Evolutionary conservation across 2,113 vertebrate genomes (phyloP), one percentile per base, ranked within the genome.

Genomic region (Bungarus multicinctus): DNA sequence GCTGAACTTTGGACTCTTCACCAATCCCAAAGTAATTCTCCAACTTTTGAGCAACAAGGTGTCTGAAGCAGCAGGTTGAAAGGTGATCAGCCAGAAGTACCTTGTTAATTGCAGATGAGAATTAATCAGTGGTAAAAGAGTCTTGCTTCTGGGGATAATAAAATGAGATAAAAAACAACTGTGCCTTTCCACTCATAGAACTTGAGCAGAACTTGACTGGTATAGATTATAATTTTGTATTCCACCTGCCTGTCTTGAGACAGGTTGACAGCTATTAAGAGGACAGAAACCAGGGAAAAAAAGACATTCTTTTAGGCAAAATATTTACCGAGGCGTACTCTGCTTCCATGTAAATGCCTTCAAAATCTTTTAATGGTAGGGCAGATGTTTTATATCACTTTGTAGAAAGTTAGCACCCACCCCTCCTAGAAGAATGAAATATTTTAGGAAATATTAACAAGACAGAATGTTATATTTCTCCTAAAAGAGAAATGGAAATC

Each of bases 361-460:
- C 96, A 96, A 97, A 95, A 96, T 93, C 94, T 96, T 96, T 96
- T 97, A 95, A 96, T 96, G 54, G 92, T 95, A 91, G 96, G 95
- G 96, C 95, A 96, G 97, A 96, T 97, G 96, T 95, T 92, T 96
- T 95, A 90, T 96, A 92, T 43, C 85, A 54, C 95, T 57, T 23
- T 57, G 22, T 57, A 23, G 55, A 57, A 8, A 57, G 55, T 57
- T 57, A 57, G 55, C 55, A 57, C 0, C 6, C 55, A 25, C 22
- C 55, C 0, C 6, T 57, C 55, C 22, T 57, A 57, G 22, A 23
- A 57, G 22, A 57, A 57, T 57, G 22, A 57, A 23, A 8, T 23
- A 57, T 57, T 57, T 57, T 57, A 23, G 55, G 55, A 57, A 57
- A 57, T 57, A 57, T 57, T 57, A 57, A 57, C 7, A 57, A 57